Percentiles rank a stretch among this genome's conserved stretches.
phyloP scores from a whole-genome alignment of 1,140 invertebrate species.

The Panagrolaimus sp. region DNA sequence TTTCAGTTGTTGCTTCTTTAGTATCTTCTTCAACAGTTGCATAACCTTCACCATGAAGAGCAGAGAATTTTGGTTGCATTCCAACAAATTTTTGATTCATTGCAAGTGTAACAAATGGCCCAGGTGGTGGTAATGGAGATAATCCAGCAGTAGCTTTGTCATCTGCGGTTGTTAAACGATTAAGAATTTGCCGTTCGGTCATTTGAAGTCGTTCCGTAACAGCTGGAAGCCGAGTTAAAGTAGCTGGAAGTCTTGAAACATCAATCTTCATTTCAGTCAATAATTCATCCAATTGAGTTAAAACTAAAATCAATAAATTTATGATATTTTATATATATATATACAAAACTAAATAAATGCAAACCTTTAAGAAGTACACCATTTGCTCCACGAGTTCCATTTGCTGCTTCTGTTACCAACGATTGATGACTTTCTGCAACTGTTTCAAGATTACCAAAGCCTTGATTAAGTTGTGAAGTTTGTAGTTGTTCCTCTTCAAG shows the following conservation, averaged over 20 bases:
- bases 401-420: constrained; percentile 83
- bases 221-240: constrained; percentile 88
- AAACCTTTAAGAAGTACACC: constrained; percentile 92
- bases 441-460: constrained; percentile 79
- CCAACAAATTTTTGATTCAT: constrained; percentile 43
- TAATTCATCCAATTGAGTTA: constrained; percentile 96
- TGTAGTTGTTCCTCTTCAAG: not conserved
- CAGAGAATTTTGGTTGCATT: constrained; percentile 58
- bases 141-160: constrained; percentile 47
- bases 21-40: constrained; percentile 13
- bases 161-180: constrained; percentile 54
- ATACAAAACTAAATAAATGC: constrained; percentile 21
- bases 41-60: constrained; percentile 26
- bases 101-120: constrained; percentile 55
- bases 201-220: constrained; percentile 91
- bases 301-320: constrained; percentile 68
- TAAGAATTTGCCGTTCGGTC: constrained; percentile 70
- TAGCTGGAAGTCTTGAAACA: constrained; percentile 89
- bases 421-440: constrained; percentile 87
- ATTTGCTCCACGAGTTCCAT: constrained; percentile 96
- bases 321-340: constrained; percentile 17
- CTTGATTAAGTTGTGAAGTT: constrained; percentile 70
- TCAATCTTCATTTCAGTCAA: constrained; percentile 99
- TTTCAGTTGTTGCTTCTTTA: constrained; percentile 1
- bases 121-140: constrained; percentile 53